Evolutionary conservation across 2,888 invertebrate species (phyloP).

Genomic region (Aspidiotus rigidus): DNA sequence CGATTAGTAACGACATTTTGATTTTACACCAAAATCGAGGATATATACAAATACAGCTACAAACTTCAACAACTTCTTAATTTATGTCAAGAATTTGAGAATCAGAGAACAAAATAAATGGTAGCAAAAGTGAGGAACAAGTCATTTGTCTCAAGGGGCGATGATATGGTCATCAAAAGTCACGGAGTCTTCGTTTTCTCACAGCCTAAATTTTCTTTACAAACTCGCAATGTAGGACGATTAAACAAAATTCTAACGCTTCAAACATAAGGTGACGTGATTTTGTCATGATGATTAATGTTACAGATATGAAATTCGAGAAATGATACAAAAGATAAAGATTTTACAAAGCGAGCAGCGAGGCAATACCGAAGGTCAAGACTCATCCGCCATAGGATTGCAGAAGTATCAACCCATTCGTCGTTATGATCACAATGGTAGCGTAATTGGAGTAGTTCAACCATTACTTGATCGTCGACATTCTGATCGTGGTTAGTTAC

Average conservation of each 20-base stretch:
- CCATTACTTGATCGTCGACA: constrained; percentile 18
- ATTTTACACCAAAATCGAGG: too few relatives aligned
- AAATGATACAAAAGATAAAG: constrained; percentile 85
- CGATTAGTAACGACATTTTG: too few relatives aligned
- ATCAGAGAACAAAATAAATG: too few relatives aligned
- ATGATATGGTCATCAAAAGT: too few relatives aligned
- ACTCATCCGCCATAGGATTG: constrained; percentile 40
- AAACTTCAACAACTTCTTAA: too few relatives aligned
- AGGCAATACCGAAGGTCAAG: constrained; percentile 26
- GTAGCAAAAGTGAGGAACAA: too few relatives aligned
- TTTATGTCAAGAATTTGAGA: too few relatives aligned
- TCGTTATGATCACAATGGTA: constrained; percentile 38
- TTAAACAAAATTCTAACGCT: background rate
- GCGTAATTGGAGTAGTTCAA: constrained; percentile 36
- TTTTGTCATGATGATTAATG: background rate
- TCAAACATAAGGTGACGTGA: background rate
- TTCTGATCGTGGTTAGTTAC: constrained; percentile 11
- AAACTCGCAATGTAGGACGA: background rate
- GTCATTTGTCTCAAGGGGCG: too few relatives aligned
- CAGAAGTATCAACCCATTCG: constrained; percentile 39
- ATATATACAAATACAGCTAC: too few relatives aligned
- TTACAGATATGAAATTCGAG: constrained; percentile 64
- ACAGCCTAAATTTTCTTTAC: background rate
- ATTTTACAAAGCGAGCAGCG: constrained; percentile 58
- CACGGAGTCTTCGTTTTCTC: background rate